Base-by-base conservation (phyloP, 2,113 vertebrate genomes). In the Prunella himalayana region DNA sequence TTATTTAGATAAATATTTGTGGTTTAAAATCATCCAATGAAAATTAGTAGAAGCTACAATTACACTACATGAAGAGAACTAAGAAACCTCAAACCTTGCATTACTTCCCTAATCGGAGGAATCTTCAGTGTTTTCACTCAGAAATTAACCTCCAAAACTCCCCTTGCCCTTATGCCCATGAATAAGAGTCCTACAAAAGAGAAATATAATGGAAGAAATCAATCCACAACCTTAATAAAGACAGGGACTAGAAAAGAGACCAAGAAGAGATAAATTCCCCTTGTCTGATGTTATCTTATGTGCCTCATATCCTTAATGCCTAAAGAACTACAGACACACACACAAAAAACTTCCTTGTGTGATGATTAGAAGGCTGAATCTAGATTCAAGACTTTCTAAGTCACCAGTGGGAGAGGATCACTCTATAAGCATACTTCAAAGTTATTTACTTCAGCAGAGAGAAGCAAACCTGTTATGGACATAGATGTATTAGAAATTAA, bases 1-100 rank as follows among this genome's bases (percentile, higher is more conserved):
- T 91, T 86, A 82, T 86, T 95, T 94, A 88, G 75, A 80, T 61
- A 60, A 73, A 81, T 85, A 35, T 54, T 86, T 90, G 23, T 14
- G 27, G 56, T 93, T 53, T 16, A 79, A 85, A 96, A 83, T 68
- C 14, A 16, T 57, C 20, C 70, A n/a, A 45, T 61, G 20, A 88
- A 82, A 85, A 60, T 59, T 1, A 57, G 12, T 54, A 83, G 66
- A 85, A 64, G 50, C 2, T 82, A 60, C 39, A 68, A 56, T 35
- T 68, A 51, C 4, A 41, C 7, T 22, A 57, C 25, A 79, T 15
- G 6, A 15, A 64, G 35, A 84, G 13, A 88, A 68, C 15, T 20
- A 54, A 79, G 39, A 90, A 78, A 56, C 13, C 7, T 9, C 28
- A 61, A 82, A 59, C 5, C 3, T 45, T 41, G 50, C 10, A 44